phyloP scores from a whole-genome alignment of 2,888 invertebrate genomes.

The Yponomeuta evonymella region DNA sequence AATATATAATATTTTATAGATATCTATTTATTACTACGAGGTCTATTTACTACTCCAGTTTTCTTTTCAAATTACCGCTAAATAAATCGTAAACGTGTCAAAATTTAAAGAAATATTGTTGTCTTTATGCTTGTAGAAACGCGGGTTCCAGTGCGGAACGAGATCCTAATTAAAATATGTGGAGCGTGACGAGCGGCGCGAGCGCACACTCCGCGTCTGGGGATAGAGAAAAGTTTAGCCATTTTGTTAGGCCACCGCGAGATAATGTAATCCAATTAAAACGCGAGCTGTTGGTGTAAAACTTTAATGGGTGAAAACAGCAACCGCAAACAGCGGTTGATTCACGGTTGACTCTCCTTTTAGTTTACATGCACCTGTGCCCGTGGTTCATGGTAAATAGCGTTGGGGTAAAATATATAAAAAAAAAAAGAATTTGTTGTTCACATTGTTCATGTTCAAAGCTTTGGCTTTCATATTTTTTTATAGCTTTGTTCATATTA shows the following conservation, averaged over 20 bases:
- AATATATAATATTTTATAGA: too few relatives aligned
- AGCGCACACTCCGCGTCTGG: constrained; percentile 24
- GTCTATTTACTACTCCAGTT: background rate
- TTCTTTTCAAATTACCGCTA: background rate
- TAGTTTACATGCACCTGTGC: background rate
- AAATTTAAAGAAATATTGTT: constrained; percentile 41
- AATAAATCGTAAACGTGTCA: constrained; percentile 34
- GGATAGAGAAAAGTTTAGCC: constrained; percentile 11
- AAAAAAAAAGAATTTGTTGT: too few relatives aligned
- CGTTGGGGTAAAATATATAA: too few relatives aligned
- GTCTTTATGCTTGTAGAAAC: constrained; percentile 56
- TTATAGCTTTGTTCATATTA: background rate
- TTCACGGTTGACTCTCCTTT: background rate
- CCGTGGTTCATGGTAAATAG: background rate
- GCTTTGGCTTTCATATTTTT: background rate
- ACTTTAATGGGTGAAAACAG: constrained; percentile 9
- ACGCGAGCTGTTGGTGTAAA: background rate
- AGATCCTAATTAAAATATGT: constrained; percentile 71
- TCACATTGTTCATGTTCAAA: background rate
- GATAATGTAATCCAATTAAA: constrained; percentile 3
- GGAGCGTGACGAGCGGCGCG: constrained; percentile 58
- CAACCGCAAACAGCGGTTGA: background rate
- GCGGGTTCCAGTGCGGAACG: constrained; percentile 49
- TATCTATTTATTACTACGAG: background rate
- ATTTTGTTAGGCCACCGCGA: constrained; percentile 11